Percentiles rank a stretch among this genome's conserved stretches.
phyloP scores from a whole-genome alignment of 2,888 invertebrate genomes.

The Gari tellinella region DNA sequence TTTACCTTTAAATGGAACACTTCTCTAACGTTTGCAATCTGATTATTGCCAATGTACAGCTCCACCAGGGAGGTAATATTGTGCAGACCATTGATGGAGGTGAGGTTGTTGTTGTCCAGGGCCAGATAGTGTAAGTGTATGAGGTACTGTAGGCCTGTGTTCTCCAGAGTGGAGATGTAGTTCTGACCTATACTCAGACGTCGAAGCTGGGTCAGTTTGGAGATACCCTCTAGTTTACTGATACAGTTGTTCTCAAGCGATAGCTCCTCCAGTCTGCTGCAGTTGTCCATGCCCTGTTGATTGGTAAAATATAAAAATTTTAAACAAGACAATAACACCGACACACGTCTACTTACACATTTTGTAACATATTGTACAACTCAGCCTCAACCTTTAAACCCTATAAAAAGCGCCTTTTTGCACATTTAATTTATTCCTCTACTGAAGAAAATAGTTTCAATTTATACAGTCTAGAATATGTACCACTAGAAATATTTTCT shows the following conservation, averaged over 20 bases:
- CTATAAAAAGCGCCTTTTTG: no score
- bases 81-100: constrained; percentile 78
- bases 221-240: constrained; percentile 76
- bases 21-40: constrained; percentile 80
- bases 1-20: constrained; percentile 83
- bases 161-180: constrained; percentile 78
- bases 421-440: no score
- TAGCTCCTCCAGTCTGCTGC: constrained; percentile 81
- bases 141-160: constrained; percentile 72
- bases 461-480: no score
- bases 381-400: no score
- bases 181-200: constrained; percentile 81
- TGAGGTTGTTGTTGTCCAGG: constrained; percentile 81
- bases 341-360: no score
- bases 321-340: no score
- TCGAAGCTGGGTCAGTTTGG: constrained; percentile 74
- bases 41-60: constrained; percentile 83
- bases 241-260: constrained; percentile 83
- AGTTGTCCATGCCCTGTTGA: constrained; percentile 81
- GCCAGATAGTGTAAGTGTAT: constrained; percentile 78
- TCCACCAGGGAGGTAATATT: constrained; percentile 77
- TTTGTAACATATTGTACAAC: no score
- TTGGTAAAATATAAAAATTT: not conserved
- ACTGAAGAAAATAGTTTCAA: no score
- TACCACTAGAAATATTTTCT: no score